Base-by-base conservation (phyloP, 2,888 invertebrate genomes). In the Troides oblongomaculatus region DNA sequence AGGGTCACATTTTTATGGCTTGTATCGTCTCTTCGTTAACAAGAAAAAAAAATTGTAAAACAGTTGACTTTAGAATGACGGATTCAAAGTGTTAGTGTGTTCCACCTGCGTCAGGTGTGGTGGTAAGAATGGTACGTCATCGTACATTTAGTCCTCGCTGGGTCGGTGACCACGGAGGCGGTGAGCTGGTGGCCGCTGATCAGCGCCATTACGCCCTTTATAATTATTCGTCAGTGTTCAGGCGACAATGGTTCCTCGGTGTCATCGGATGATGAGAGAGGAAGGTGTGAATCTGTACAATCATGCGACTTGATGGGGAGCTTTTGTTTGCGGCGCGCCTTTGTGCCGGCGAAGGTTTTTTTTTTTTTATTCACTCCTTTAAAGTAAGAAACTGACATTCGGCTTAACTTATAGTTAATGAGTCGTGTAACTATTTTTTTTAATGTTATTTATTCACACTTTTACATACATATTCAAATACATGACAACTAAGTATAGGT, bases 171-270 rank as follows among this genome's bases (percentile, higher is more conserved):
- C 66, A 62, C 10, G 50, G 66, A 50, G 43, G 39, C 53, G 62
- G 56, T 62, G 62, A 3, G 36, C 18, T 14, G 57, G 62, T 62
- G 62, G 68, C 10, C 58, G 62, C 62, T 72, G 70, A 72, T 72
- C 66, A 72, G 68, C 50, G 21, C 39, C 64, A 70, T 72, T 70
- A 72, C 70, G 39, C 61, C 63, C 50, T 53, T 64, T 63, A 68
- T 68, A 68, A 68, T 68, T 68, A 68, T 50, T 53, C 56, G 23
- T 56, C 66, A 60, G 62, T 62, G 57, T 57, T n/a, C 64, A 68
- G 59, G 73, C 71, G 74, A 74, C 75, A 74, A 74, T 75, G 69
- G 67, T 68, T 71, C 69, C 70, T 71, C 71, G 57, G 69, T 72
- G 76, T 76, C 76, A 75, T 75, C 72, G 69, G 68, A 64, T 64